These are phyloP conservation scores for Brachionus paranguensis DNA, from an alignment of 1,140 invertebrate genomes.

Conservation along the genomic window DNA sequence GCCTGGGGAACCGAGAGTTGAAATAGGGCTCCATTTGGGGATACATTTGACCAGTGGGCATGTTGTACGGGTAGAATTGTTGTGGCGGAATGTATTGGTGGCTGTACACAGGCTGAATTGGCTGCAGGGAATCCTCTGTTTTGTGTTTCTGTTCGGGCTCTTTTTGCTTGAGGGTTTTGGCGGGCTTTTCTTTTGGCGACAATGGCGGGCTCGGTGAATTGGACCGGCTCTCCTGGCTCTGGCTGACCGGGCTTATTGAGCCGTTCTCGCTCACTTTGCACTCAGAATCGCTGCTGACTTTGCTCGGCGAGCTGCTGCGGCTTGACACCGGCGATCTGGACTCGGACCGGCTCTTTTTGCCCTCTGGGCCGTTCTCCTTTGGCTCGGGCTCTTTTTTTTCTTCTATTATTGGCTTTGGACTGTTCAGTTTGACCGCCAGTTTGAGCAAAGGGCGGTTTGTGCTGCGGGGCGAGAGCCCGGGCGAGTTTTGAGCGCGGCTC, in stretches of 20 bases:
- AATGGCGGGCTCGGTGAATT: neutral
- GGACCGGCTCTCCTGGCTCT: neutral
- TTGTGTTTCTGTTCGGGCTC: neutral
- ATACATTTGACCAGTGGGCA: slow-evolving; percentile 1
- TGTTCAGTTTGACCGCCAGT: neutral
- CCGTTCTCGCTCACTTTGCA: neutral
- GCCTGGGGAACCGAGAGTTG: neutral
- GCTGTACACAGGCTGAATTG: neutral
- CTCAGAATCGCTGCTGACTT: slow-evolving; percentile 5
- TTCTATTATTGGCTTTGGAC: neutral
- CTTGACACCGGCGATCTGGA: neutral
- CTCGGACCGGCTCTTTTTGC: neutral
- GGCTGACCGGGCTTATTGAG: neutral
- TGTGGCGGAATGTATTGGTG: neutral
- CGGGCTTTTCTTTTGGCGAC: neutral
- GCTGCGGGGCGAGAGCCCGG: neutral
- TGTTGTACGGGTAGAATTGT: neutral
- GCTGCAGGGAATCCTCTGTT: neutral
- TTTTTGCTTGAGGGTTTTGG: neutral
- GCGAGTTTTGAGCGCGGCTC: neutral
- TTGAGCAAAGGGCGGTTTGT: neutral
- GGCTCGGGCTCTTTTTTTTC: neutral
- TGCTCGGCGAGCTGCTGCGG: neutral
- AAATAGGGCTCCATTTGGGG: slow-evolving; percentile 1
- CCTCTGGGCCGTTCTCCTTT: neutral